Base-by-base conservation (phyloP, 2,113 vertebrate species). In the Jacana jacana region DNA sequence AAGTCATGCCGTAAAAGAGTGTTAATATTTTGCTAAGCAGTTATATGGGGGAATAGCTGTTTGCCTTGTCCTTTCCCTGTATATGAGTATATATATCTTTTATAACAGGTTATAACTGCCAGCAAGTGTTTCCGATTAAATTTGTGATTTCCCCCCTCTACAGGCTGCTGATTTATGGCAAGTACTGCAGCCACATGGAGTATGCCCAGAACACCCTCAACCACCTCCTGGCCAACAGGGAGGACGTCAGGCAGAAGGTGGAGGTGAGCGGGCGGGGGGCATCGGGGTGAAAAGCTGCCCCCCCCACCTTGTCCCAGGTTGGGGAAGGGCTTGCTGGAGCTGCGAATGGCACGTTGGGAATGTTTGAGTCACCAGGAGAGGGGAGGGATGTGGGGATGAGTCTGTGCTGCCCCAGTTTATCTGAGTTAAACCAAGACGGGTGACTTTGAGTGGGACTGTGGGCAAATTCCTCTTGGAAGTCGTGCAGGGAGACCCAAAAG, bases 181-280 rank as follows among this genome's bases (percentile, higher is more conserved):
- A 99, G 79, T 99, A 99, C 98, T 99, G 99, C 98, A 99, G 99
- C 97, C 99, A 98, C 97, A 99, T 99, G 99, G 99, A 99, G 48
- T 98, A 98, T 0, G 99, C 99, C 27, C 99, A 99, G 98, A 99
- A 98, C 95, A 99, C 99, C 1, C 98, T 99, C 96, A 99, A 99
- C 88, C 98, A 99, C 81, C 98, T 99, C 52, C 98, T 99, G 1
- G 98, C 98, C 69, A 98, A 97, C 60, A 96, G 99, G 25, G 99
- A 99, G 64, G 99, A 99, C 2, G 98, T 99, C 57, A 97, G 98
- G 92, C 98, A 98, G 93, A 99, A 99, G 98, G 99, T 99, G 10
- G 99, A 99, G 99, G 99, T 99, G 97, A 98, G 17, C 2, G 1
- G 73, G 39, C 15, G 2, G 40, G 31, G 86, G 46, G 4, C 11